These are phyloP conservation scores for Magallana ariakensis DNA, from an alignment of 1,140 invertebrate species.

Conservation along the genomic window DNA sequence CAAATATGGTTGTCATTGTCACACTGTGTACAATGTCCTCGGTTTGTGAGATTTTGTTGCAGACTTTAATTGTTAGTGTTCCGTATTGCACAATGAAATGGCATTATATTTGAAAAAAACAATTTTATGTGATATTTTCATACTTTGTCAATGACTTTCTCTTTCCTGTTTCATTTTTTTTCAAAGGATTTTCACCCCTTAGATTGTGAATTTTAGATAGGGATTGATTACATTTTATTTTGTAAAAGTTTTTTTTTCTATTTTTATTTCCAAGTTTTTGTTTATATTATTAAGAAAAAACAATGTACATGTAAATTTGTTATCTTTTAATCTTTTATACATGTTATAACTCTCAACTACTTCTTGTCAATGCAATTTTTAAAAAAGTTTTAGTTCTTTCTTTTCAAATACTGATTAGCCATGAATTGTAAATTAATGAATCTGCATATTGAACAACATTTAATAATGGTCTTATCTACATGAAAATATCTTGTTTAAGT, in stretches of 20 bases:
- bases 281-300: too few species aligned
- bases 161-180: background rate
- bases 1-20: slow-evolving; percentile 28
- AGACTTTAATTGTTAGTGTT: background rate
- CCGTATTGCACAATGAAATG: slow-evolving; percentile 26
- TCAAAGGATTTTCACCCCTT: too few species aligned
- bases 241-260: too few species aligned
- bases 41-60: slow-evolving; percentile 31
- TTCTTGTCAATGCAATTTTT: background rate
- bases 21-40: background rate
- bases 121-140: slow-evolving; percentile 14
- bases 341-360: background rate
- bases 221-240: too few species aligned
- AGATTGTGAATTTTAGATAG: too few species aligned
- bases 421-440: background rate
- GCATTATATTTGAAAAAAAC: background rate
- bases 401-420: background rate
- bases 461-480: background rate
- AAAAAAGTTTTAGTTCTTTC: background rate
- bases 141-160: background rate
- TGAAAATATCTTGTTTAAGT: background rate
- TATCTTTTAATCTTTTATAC: background rate
- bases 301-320: background rate
- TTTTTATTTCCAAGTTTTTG: too few species aligned
- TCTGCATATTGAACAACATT: slow-evolving; percentile 2